These are phyloP conservation scores for Brenthis hecate DNA, from an alignment of 2,888 invertebrate species.

Conservation along the genomic window DNA sequence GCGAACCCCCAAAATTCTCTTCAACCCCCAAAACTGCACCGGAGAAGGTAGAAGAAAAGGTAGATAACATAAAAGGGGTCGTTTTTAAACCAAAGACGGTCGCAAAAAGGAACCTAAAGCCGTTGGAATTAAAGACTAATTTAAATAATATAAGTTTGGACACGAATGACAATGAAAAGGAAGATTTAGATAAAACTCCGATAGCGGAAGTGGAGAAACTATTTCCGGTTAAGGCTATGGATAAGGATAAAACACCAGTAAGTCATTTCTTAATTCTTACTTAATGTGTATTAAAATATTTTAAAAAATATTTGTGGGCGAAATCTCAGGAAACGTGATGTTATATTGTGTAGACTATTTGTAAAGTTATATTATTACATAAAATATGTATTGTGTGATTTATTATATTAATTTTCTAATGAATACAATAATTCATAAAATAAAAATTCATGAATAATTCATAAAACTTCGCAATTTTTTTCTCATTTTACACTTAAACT, in stretches of 20 bases:
- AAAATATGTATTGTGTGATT: no score
- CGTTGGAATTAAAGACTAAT: conserved; percentile 80
- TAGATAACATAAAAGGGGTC: conserved; percentile 43
- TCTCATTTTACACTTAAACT: no score
- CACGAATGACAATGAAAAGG: conserved; percentile 77
- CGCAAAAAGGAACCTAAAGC: conserved; percentile 76
- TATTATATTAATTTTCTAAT: no score
- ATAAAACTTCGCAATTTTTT: no score
- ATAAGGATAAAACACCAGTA: conserved; percentile 73
- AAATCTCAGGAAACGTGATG: no score
- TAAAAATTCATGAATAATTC: no score
- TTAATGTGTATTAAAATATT: neutral
- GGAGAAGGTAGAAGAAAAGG: conserved; percentile 30
- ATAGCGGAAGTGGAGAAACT: conserved; percentile 55
- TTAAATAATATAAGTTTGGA: conserved; percentile 67
- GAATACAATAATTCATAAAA: no score
- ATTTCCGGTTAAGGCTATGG: conserved; percentile 51
- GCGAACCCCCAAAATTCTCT: conserved; percentile 47
- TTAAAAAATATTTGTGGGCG: neutral
- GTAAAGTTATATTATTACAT: no score
- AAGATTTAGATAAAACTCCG: conserved; percentile 63
- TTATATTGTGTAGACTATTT: no score
- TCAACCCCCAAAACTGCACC: conserved; percentile 45
- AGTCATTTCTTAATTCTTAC: conserved; percentile 40
- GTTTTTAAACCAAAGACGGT: conserved; percentile 65